A percentile compares a stretch with the other conserved stretches of the same genome.
Evolutionary conservation across 2,797 vertebrate genomes (phyloP).

Genomic region (Pipistrellus kuhlii): DNA sequence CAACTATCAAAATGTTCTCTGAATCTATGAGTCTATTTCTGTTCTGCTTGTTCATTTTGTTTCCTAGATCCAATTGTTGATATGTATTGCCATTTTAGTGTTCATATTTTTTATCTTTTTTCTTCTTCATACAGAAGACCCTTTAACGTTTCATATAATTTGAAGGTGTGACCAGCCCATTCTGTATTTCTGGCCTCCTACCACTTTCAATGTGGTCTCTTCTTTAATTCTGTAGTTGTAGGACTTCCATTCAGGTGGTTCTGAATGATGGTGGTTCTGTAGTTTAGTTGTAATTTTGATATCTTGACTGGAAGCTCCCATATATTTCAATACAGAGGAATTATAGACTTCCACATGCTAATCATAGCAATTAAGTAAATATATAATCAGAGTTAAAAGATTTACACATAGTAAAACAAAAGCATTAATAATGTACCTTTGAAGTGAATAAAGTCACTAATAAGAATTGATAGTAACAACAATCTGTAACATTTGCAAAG

Average conservation of each 20-base stretch:
- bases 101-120: no score
- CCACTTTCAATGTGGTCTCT: background rate
- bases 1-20: no score
- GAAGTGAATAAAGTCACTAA: conserved; percentile 11
- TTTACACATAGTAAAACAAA: conserved; percentile 22
- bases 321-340: background rate
- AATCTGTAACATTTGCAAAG: background rate
- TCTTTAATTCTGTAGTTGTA: background rate
- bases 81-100: no score
- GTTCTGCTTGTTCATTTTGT: no score
- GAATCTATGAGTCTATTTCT: no score
- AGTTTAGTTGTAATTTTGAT: background rate
- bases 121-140: no score
- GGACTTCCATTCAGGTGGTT: background rate
- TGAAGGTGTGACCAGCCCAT: background rate
- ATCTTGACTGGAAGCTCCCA: background rate
- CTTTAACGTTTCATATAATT: no score
- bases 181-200: background rate
- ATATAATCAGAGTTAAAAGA: background rate
- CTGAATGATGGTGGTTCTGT: background rate
- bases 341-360: background rate
- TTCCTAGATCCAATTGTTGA: no score
- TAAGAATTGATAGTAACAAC: conserved; percentile 12
- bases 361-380: conserved; percentile 6
- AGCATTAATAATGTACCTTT: background rate